Evolutionary conservation across 2,888 invertebrate species (phyloP), one percentile per base, ranked within the genome.

Genomic region (Orthosia cruda): DNA sequence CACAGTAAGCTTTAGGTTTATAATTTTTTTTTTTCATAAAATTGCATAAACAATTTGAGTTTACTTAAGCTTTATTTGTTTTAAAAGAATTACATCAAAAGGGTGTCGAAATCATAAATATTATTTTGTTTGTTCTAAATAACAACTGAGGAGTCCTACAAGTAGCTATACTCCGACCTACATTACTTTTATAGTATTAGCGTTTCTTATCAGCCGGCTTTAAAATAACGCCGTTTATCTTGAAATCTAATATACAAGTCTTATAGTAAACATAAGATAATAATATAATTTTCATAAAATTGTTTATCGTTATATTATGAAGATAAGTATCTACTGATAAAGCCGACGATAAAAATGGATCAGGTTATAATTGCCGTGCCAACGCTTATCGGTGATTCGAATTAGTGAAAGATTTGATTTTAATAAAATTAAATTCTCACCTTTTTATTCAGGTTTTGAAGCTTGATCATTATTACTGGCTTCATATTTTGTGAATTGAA

Each of bases 191-290:
- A 62, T 66, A 69, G 59, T 71, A 49, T 59, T 52, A 40, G 40
- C 50, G 23, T 49, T 61, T 61, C 57, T 84, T 81, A 84, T 74
- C 66, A 62, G 32, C 47, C 55, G 32, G 52, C 50, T 61, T 67
- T 71, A 61, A 70, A 71, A 59, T 83, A 76, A 76, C 59, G 47
- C 26, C 62, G 62, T 76, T 80, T 80, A 83, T 82, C 84, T 63
- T 76, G 61, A 80, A 80, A 59, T 69, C 71, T 74, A 64, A 83
- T 71, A 67, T 64, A 61, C 66, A 61, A 18, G 66, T 71, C 50
- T 52, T 59, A 71, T 68, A 83, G 75, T 80, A 80, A 82, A 82
- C 67, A 70, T n/a, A n/a, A 70, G 72, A 73, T 78, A 84, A 65
- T 71, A 62, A 59, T 64, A 58, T 81, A 81, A 71, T 66, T 69